These are phyloP conservation scores for Porites cylindrica DNA, from an alignment of 92 coral and sea anemone species.

Conservation along the genomic window DNA sequence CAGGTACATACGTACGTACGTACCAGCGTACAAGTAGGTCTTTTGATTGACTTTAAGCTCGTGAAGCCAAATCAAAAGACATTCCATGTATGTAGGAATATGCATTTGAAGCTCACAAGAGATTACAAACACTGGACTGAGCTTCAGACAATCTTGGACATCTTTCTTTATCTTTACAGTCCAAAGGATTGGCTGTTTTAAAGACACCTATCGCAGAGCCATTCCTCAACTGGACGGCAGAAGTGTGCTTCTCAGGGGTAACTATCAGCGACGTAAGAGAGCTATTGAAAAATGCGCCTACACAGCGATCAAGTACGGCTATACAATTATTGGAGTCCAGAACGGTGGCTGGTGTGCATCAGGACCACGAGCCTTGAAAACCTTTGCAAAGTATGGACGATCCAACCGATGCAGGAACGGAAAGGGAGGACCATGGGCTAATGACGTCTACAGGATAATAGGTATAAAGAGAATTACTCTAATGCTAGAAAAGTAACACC, in stretches of 20 bases:
- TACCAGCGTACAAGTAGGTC: too few species aligned
- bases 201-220: constrained; percentile 63
- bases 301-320: constrained; percentile 15
- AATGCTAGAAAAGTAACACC: too few species aligned
- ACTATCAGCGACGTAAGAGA: constrained; percentile 20
- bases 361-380: constrained; percentile 33
- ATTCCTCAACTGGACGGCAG: constrained; percentile 39
- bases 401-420: constrained; percentile 30
- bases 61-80: too few species aligned
- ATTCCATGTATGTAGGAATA: too few species aligned
- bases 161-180: constrained; percentile 10
- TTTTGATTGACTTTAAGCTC: too few species aligned
- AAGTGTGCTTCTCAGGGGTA: constrained; percentile 22
- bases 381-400: constrained; percentile 42
- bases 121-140: too few species aligned
- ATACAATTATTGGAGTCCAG: constrained; percentile 32
- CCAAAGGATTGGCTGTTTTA: constrained; percentile 61
- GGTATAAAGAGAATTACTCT: not conserved
- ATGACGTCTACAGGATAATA: constrained; percentile 46
- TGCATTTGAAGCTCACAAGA: too few species aligned
- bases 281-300: constrained; percentile 46
- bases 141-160: too few species aligned
- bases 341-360: constrained; percentile 43
- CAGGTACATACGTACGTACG: too few species aligned
- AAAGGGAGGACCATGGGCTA: constrained; percentile 57